Evolutionary conservation across 2,113 vertebrate genomes (phyloP).

Genomic region (Eulemur macaco): DNA sequence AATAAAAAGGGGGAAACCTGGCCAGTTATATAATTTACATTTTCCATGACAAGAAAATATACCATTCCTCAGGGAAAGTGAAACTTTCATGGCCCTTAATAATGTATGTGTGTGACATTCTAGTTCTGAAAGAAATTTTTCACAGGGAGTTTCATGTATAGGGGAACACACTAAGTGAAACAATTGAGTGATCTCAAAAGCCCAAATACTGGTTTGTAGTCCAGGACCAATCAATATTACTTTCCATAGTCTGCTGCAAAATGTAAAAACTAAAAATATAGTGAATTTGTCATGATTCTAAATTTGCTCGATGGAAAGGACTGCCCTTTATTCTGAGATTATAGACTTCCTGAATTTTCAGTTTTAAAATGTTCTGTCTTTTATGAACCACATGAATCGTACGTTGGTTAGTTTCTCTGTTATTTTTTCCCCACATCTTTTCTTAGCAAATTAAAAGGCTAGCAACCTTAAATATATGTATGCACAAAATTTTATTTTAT

Average conservation of each 20-base stretch:
- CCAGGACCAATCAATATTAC: background rate
- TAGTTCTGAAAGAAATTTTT: constrained; percentile 24
- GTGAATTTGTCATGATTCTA: constrained; percentile 32
- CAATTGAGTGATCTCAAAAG: constrained; percentile 23
- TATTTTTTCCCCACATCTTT: background rate
- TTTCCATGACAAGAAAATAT: constrained; percentile 27
- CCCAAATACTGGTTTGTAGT: background rate
- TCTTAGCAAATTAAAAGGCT: constrained; percentile 43
- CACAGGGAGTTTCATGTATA: background rate
- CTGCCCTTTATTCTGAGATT: constrained; percentile 7
- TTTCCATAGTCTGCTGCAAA: constrained; percentile 27
- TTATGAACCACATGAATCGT: background rate
- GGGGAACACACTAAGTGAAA: background rate
- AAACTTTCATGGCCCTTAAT: background rate
- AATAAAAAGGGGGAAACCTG: background rate
- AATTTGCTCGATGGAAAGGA: constrained; percentile 40
- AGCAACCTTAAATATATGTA: background rate
- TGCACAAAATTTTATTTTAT: background rate
- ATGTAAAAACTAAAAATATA: constrained; percentile 50
- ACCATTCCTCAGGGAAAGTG: background rate
- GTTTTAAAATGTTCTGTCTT: constrained; percentile 31
- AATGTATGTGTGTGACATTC: background rate
- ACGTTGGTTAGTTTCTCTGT: background rate
- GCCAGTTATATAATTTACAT: constrained; percentile 28
- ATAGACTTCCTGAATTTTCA: constrained; percentile 2